phyloP scores from a whole-genome alignment of 2,113 vertebrate species.

The Herpetotheres cachinnans region DNA sequence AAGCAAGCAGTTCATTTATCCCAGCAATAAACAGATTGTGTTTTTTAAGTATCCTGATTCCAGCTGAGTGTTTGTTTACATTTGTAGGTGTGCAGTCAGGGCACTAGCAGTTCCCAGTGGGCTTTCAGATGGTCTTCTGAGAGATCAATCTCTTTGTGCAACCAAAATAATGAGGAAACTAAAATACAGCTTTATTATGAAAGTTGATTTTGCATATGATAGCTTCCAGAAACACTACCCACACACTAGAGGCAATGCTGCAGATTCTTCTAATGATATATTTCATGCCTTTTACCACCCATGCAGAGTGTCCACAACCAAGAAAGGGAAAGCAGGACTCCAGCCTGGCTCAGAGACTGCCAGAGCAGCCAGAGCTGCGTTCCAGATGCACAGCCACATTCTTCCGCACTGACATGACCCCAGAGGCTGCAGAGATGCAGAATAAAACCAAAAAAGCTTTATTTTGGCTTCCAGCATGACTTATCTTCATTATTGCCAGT shows the following conservation, averaged over 20 bases:
- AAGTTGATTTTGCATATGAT: neutral
- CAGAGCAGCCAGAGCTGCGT: accelerated
- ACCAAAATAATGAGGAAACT: neutral
- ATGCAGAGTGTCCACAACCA: neutral
- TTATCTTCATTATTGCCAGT: neutral
- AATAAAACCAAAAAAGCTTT: neutral
- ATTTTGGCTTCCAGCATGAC: neutral
- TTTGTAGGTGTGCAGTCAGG: neutral
- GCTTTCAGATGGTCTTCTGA: neutral
- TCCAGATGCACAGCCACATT: neutral
- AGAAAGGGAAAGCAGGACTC: neutral
- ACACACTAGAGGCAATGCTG: neutral
- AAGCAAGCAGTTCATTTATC: neutral
- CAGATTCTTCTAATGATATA: neutral
- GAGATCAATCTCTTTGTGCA: neutral
- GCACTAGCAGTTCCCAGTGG: neutral
- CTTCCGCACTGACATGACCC: neutral
- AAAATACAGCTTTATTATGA: neutral
- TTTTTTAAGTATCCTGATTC: neutral
- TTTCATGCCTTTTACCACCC: neutral
- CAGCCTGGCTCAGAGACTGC: neutral
- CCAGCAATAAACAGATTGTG: neutral
- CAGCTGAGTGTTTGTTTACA: neutral
- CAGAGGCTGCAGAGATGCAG: neutral
- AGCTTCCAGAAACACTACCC: neutral